phyloP scores from a whole-genome alignment of 2,888 invertebrate species.

The Drosophila formosana region DNA sequence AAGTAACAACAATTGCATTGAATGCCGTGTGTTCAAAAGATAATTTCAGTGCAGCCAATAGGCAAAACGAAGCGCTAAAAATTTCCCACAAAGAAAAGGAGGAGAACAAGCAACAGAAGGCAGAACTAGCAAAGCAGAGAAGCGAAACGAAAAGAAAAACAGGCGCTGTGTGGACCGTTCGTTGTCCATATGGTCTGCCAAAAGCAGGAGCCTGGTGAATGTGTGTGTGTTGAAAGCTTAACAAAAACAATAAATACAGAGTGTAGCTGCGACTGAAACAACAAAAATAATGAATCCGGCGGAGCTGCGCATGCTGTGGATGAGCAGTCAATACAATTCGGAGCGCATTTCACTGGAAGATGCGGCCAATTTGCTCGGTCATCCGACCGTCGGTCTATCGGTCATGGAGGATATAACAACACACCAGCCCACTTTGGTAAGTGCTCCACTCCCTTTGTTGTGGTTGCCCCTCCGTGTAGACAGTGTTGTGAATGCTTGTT shows the following conservation, averaged over 20 bases:
- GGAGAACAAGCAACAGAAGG: constrained; percentile 42
- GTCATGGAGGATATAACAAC: constrained; percentile 86
- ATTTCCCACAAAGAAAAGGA: constrained; percentile 38
- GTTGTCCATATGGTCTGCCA: constrained; percentile 54
- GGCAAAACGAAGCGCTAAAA: constrained; percentile 24
- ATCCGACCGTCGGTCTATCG: constrained; percentile 86
- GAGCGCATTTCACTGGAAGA: constrained; percentile 85
- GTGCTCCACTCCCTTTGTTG: constrained; percentile 34
- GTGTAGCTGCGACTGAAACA: constrained; percentile 21
- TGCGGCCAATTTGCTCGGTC: constrained; percentile 85
- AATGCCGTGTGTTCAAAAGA: neutral
- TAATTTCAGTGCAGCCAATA: neutral
- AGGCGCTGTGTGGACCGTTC: constrained; percentile 35
- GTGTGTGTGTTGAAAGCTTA: constrained; percentile 11
- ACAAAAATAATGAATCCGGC: constrained; percentile 77
- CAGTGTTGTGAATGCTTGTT: constrained; percentile 1
- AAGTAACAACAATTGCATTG: constrained; percentile 4
- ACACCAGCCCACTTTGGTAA: constrained; percentile 86
- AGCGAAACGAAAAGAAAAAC: constrained; percentile 42
- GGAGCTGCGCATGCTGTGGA: constrained; percentile 86
- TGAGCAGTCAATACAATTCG: constrained; percentile 87
- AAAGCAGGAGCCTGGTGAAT: constrained; percentile 34
- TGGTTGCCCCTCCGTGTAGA: neutral
- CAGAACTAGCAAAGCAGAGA: constrained; percentile 27
- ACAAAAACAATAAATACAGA: neutral